Evolutionary conservation across 2,797 vertebrate genomes (phyloP).

Genomic region (Parambassis ranga): DNA sequence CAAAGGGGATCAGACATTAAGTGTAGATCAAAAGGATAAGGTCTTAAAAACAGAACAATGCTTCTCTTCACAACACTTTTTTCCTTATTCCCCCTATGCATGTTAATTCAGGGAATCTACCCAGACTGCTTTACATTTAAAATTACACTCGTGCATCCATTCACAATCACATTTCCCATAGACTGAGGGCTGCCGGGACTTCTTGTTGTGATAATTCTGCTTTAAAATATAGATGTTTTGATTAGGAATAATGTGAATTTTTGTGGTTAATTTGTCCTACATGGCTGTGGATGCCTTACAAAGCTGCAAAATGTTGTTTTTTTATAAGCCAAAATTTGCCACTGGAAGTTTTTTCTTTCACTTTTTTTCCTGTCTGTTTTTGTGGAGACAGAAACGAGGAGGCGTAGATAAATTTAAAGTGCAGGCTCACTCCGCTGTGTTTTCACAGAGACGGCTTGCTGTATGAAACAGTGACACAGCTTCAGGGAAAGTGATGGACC

Average conservation of each 20-base stretch:
- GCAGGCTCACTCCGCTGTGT: conserved; percentile 40
- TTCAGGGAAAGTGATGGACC: conserved; percentile 61
- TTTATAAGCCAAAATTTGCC: conserved; percentile 8
- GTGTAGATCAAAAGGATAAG: conserved; percentile 78
- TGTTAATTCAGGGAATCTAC: conserved; percentile 51
- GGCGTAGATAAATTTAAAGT: conserved; percentile 56
- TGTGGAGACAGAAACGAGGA: conserved; percentile 44
- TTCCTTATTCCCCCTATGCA: conserved; percentile 56
- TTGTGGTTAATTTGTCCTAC: no score
- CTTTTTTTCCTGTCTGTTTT: not conserved
- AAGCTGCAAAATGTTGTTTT: not conserved
- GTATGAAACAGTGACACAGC: conserved; percentile 69
- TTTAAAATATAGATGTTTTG: not conserved
- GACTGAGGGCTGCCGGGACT: not conserved
- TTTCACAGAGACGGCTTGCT: conserved; percentile 52
- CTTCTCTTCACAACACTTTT: conserved; percentile 42
- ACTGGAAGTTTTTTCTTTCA: conserved; percentile 9
- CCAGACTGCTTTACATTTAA: conserved; percentile 33
- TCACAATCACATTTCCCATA: conserved; percentile 24
- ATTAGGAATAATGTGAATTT: not conserved
- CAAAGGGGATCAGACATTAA: conserved; percentile 79
- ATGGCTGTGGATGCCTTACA: not conserved
- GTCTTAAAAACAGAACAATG: conserved; percentile 72
- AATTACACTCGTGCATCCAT: conserved; percentile 3
- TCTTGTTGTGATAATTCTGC: not conserved